Evolutionary conservation across 1,140 invertebrate species (phyloP).

Genomic region (Bombus waltoni): DNA sequence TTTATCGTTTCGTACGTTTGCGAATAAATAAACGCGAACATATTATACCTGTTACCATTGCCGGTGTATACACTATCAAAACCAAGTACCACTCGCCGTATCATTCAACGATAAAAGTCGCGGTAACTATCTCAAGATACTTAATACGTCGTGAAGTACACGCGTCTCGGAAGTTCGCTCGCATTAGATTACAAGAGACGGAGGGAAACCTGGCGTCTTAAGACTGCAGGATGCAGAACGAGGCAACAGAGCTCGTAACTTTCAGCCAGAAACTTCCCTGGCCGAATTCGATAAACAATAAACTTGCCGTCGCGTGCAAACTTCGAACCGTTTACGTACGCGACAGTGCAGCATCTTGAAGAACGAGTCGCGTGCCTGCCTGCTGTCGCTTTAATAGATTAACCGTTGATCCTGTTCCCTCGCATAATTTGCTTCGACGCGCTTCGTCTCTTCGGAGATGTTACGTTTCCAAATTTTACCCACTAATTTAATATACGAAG

Average conservation of each 20-base stretch:
- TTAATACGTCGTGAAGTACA: neutral
- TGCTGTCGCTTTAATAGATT: constrained; percentile 5
- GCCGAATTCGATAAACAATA: constrained; percentile 43
- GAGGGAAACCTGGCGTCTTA: neutral
- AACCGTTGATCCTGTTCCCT: constrained; percentile 5
- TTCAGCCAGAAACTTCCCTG: constrained; percentile 18
- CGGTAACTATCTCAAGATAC: too few relatives aligned
- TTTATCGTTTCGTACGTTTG: too few relatives aligned
- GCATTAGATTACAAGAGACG: neutral
- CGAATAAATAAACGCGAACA: too few relatives aligned
- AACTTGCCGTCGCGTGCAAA: constrained; percentile 28
- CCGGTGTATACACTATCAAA: neutral
- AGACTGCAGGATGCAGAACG: neutral
- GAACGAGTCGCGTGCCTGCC: neutral
- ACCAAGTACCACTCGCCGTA: neutral
- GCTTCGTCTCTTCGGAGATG: neutral
- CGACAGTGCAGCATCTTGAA: neutral
- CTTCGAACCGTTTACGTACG: neutral
- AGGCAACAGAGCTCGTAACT: constrained; percentile 9
- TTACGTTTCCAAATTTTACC: neutral
- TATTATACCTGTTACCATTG: too few relatives aligned
- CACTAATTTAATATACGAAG: neutral
- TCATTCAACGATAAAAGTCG: constrained; percentile 8
- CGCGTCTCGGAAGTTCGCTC: neutral
- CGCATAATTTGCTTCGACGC: too few relatives aligned